A percentile compares a stretch with the other conserved stretches of the same genome.
These are phyloP conservation scores for Hirtodrosophila cameraria DNA, from an alignment of 2,888 invertebrate species.

Conservation along the genomic window DNA sequence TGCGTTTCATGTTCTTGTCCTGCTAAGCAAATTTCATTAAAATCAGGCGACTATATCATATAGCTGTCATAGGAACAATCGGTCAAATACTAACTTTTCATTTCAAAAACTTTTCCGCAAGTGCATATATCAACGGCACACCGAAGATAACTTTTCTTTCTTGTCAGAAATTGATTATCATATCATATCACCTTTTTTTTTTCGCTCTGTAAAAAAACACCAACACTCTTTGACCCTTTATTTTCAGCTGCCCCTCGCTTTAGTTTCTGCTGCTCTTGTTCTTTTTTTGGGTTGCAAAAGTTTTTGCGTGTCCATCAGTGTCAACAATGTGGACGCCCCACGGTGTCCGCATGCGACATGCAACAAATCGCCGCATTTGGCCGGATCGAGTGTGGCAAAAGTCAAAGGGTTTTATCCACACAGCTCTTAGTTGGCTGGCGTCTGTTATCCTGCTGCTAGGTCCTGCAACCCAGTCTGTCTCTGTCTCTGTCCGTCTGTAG, in stretches of 20 bases:
- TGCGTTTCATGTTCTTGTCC: too few relatives aligned
- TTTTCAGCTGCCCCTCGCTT: constrained; percentile 1
- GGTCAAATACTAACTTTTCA: too few relatives aligned
- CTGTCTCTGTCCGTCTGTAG: not conserved
- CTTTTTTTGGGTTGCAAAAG: constrained; percentile 35
- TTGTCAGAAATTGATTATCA: too few relatives aligned
- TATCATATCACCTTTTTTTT: too few relatives aligned
- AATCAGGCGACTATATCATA: too few relatives aligned
- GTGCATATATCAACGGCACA: too few relatives aligned
- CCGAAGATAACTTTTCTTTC: too few relatives aligned
- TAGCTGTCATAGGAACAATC: too few relatives aligned
- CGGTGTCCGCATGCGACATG: constrained; percentile 46
- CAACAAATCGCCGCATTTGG: constrained; percentile 56
- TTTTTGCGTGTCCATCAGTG: constrained; percentile 60
- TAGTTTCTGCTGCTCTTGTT: constrained; percentile 8
- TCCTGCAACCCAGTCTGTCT: not conserved
- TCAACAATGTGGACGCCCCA: constrained; percentile 56
- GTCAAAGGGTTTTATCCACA: constrained; percentile 50
- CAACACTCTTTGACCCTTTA: too few relatives aligned
- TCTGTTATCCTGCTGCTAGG: not conserved
- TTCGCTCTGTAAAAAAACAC: too few relatives aligned
- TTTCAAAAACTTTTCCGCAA: too few relatives aligned
- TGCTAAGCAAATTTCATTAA: too few relatives aligned
- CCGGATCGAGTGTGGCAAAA: constrained; percentile 39
- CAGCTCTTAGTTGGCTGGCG: not conserved